Evolutionary conservation across 2,113 vertebrate species (phyloP).

Genomic region (Mesoclemmys tuberculata): DNA sequence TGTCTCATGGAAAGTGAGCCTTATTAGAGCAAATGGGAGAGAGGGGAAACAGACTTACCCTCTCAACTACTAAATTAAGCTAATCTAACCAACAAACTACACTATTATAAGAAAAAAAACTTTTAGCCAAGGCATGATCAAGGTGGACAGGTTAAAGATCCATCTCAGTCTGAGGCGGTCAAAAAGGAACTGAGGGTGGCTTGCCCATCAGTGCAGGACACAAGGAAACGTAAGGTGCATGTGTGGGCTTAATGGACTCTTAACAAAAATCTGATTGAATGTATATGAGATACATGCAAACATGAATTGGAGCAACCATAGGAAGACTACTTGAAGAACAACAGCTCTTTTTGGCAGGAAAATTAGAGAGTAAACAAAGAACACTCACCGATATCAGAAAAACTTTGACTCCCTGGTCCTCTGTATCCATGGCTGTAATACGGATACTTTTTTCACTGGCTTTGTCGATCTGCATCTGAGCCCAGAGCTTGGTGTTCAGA

Average conservation of each 20-base stretch:
- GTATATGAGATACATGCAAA: neutral
- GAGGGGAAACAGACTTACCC: too few relatives aligned
- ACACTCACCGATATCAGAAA: conserved; percentile 94
- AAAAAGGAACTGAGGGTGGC: neutral
- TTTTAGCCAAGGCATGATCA: neutral
- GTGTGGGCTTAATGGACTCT: neutral
- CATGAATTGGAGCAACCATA: neutral
- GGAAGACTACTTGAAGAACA: neutral
- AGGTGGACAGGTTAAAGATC: neutral
- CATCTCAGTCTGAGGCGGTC: neutral
- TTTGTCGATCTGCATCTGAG: conserved; percentile 99
- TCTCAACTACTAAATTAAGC: neutral
- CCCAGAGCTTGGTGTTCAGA: conserved; percentile 98
- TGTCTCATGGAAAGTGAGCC: too few relatives aligned
- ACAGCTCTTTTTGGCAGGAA: neutral
- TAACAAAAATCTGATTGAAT: neutral
- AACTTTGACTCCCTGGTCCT: conserved; percentile 98
- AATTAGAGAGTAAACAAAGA: neutral
- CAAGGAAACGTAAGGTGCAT: neutral
- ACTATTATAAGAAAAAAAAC: neutral
- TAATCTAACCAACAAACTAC: neutral
- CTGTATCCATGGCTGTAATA: conserved; percentile 97
- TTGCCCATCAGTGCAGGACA: neutral
- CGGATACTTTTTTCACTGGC: conserved; percentile 98
- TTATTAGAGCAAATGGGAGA: too few relatives aligned